These are phyloP conservation scores for Eupithecia abbreviata DNA, from an alignment of 2,888 invertebrate species.

Conservation along the genomic window DNA sequence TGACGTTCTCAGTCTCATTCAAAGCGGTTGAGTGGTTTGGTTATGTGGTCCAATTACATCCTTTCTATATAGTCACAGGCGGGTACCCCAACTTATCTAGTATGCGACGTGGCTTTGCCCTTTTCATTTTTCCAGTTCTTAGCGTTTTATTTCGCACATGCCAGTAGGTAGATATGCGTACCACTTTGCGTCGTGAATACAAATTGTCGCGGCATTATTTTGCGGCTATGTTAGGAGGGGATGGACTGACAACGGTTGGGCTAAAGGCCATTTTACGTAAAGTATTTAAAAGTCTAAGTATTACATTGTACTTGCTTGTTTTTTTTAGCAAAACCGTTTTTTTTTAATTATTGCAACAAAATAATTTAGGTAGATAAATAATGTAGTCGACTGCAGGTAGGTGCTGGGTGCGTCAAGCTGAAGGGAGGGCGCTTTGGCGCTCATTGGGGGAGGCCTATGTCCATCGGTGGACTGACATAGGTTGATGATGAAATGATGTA, in stretches of 20 bases:
- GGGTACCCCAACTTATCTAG: neutral
- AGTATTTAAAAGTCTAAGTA: neutral
- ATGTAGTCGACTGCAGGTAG: too few species aligned
- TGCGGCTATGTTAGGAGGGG: conserved; percentile 8
- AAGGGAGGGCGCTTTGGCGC: too few species aligned
- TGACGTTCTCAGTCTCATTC: neutral
- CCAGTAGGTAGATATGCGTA: conserved; percentile 11
- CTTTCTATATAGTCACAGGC: neutral
- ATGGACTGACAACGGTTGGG: neutral
- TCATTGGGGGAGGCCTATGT: too few species aligned
- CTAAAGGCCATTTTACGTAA: neutral
- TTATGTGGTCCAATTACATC: neutral
- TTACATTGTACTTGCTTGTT: too few species aligned
- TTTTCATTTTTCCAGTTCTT: conserved; percentile 21
- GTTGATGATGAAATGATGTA: too few species aligned
- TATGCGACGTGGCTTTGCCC: conserved; percentile 2
- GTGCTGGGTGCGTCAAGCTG: too few species aligned
- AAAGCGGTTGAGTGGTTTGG: neutral
- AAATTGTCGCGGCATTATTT: conserved; percentile 29
- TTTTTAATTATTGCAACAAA: too few species aligned
- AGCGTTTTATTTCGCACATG: conserved; percentile 8
- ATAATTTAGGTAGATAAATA: too few species aligned
- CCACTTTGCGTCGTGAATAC: conserved; percentile 29
- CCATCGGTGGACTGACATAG: too few species aligned
- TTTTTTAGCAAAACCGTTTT: too few species aligned